Percentiles rank a stretch among this genome's conserved stretches.
These are phyloP conservation scores for Rhinolophus sinicus DNA, from an alignment of 2,113 vertebrate genomes.

Conservation along the genomic window DNA sequence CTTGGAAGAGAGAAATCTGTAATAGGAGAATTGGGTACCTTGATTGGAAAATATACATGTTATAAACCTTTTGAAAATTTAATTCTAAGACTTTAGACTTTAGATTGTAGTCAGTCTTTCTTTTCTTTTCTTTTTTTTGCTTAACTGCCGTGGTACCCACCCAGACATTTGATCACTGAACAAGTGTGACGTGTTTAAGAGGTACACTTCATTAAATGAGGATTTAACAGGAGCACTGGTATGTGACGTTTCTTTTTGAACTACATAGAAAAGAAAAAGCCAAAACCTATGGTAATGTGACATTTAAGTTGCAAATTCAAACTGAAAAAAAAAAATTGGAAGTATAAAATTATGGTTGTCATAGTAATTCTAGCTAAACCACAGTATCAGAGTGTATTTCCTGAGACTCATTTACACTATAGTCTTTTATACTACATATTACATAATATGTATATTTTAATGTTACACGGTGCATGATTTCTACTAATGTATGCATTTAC, in stretches of 20 bases:
- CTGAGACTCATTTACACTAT: constrained; percentile 9
- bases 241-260: constrained; percentile 63
- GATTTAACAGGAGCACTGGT: constrained; percentile 39
- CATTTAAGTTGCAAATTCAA: constrained; percentile 75
- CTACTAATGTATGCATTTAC: constrained; percentile 17
- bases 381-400: neutral
- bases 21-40: neutral
- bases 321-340: constrained; percentile 60
- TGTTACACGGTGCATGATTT: neutral
- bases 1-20: constrained; percentile 8
- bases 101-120: neutral
- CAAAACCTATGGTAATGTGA: constrained; percentile 75
- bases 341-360: constrained; percentile 70
- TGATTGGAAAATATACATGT: neutral
- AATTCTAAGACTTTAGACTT: neutral
- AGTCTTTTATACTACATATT: neutral
- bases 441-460: neutral
- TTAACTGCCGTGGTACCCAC: neutral
- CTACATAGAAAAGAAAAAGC: constrained; percentile 48
- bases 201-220: constrained; percentile 63
- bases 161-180: constrained; percentile 14
- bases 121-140: neutral
- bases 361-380: constrained; percentile 67
- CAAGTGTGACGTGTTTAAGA: constrained; percentile 19
- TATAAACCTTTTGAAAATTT: neutral